Base-by-base conservation (phyloP, 2,113 vertebrate genomes). In the Prinia subflava region DNA sequence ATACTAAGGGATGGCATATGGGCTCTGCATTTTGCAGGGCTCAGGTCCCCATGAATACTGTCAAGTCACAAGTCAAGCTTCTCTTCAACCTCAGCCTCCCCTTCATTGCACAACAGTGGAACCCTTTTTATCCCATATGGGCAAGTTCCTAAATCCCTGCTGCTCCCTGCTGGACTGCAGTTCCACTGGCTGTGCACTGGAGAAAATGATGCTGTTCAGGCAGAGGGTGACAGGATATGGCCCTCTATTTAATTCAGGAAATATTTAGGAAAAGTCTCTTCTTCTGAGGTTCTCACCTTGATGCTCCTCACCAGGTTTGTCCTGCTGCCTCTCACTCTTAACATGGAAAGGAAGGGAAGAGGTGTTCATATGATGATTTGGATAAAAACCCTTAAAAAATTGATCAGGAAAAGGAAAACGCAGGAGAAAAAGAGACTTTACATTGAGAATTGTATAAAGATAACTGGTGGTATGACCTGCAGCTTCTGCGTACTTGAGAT, bases 81-180 rank as follows among this genome's bases (percentile, higher is more conserved):
- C 19, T 42, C 33, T 63, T 81, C 50, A 70, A 28, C 25, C 5
- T 82, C 47, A 63, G 6, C n/a, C 10, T 89, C 9, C 20, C 6
- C 21, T 70, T 65, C 62, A 35, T 2, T 42, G 19, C 15, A 46
- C 27, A 73, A 35, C 2, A 57, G 13, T n/a, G 90, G 25, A 83
- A 69, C 3, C 1, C 6, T 37, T 83, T 69, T 21, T 6, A 83
- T 17, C 24, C 2, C 5, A 49, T 30, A 55, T 3, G 10, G 37
- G 20, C 25, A 90, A 60, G 75, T 65, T 93, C 62, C 63, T 80
- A 85, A 90, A 69, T 83, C 46, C 82, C 37, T 84, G 11, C 33
- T 68, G 21, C 27, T 90, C 52, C 50, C 67, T 90, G n/a, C 49
- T 82, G 63, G 37, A 83, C 33, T 64, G 53, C 49, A 86, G 37